Evolutionary conservation across 1,140 invertebrate species (phyloP), one percentile per base, ranked within the genome.

Genomic region (Neelides sp.): DNA sequence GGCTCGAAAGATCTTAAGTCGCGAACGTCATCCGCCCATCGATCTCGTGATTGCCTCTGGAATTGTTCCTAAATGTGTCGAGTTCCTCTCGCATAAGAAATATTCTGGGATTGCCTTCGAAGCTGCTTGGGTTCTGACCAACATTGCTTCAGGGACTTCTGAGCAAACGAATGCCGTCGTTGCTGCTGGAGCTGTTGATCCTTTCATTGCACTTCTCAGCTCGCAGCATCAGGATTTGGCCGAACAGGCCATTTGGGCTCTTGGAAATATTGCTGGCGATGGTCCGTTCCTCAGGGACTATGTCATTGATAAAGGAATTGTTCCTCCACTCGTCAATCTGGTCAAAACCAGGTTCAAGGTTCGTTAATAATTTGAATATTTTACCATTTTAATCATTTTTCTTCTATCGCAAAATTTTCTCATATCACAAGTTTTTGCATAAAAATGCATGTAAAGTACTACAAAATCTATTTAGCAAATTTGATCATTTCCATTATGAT

Each of bases 101-200:
- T 79, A 82, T 61, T 71, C 83, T n/a, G 73, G 79, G 42, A 68
- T 98, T 8, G 93, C 98, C 68, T 98, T 98, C 72, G 95, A 98
- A 72, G 84, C 93, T 23, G 85, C 93, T 1, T 98, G 95, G 95
- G 92, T 91, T 1, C 68, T 99, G 19, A 98, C 95, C 27, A 99
- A 99, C 64, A 92, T 99, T 57, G 94, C 95, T 10, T 96, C 90
- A 1, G 93, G 93, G 12, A 91, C 84, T 4, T 82, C 88, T 10
- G 76, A 82, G 17, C 90, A 97, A 69, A 96, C 92, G 2, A 75
- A 81, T 55, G 80, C 79, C 39, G 87, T 96, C 28, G 80, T 94
- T 4, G 77, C 84, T 62, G 68, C 78, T 64, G 85, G 87, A 35
- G 94, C 92, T 13, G 78, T 98, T 32, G 85, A 86, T 4, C 78